A percentile compares a stretch with the other conserved stretches of the same genome.
Evolutionary conservation across 2,113 vertebrate genomes (phyloP).

Genomic region (Barnardius zonarius): DNA sequence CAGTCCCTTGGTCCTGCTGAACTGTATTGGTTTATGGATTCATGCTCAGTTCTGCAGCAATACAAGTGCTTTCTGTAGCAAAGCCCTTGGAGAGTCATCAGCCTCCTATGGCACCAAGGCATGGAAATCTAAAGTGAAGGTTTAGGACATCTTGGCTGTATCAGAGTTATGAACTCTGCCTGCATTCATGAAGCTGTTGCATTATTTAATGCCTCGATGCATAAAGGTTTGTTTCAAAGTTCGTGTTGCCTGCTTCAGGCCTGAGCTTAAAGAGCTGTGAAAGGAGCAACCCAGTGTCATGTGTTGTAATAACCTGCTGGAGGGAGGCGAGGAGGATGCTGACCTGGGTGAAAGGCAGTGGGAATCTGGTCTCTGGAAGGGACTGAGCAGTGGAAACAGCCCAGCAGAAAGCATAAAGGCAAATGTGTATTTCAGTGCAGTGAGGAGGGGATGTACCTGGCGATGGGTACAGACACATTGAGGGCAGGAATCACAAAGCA

Average conservation of each 20-base stretch:
- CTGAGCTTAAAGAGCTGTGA: not conserved
- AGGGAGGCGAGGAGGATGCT: not conserved
- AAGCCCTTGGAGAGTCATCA: not conserved
- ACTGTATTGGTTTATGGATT: not conserved
- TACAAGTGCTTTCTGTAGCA: not conserved
- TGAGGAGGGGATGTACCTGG: rapidly evolving
- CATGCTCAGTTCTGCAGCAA: not conserved
- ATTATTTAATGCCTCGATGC: not conserved
- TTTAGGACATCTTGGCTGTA: not conserved
- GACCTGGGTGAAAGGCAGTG: not conserved
- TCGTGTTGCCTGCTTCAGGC: not conserved
- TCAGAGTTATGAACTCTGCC: not conserved
- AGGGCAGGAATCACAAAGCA: not conserved
- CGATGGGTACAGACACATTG: rapidly evolving
- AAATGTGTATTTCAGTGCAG: not conserved
- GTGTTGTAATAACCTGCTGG: not conserved
- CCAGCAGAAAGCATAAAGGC: not conserved
- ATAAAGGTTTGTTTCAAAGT: constrained; percentile 6
- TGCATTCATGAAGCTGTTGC: not conserved
- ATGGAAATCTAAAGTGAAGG: not conserved
- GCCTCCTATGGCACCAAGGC: not conserved
- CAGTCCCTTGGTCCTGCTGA: not conserved
- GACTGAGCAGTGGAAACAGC: not conserved
- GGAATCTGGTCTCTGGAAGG: not conserved
- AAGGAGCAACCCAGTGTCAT: not conserved